These are phyloP conservation scores for Bos taurus DNA, from an alignment of 2,113 vertebrate species.

Conservation along the genomic window ARS-UCD2.0 NC_037357.1:35132001-35132500, in stretches of 20 bases:
- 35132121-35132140: not conserved
- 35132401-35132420: conserved; percentile 83
- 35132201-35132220: not conserved
- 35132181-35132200: not conserved
- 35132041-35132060: not conserved
- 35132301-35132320: conserved; percentile 89
- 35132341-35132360: conserved; percentile 92
- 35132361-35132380: conserved; percentile 87
- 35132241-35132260: not conserved
- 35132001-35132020: conserved; percentile 96
- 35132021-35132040: conserved; percentile 8
- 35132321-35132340: conserved; percentile 95
- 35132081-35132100: not conserved
- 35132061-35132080: not conserved
- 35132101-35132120: not conserved
- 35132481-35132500: not conserved
- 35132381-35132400: conserved; percentile 84
- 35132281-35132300: conserved; percentile 91
- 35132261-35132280: conserved; percentile 65
- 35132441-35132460: conserved; percentile 22
- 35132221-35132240: not conserved
- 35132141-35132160: not conserved
- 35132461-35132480: not conserved
- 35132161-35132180: not conserved
- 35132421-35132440: conserved; percentile 79